A percentile compares a stretch with the other conserved stretches of the same genome.
Evolutionary conservation across 2,113 vertebrate species (phyloP).

Genomic region (Nibea albiflora): DNA sequence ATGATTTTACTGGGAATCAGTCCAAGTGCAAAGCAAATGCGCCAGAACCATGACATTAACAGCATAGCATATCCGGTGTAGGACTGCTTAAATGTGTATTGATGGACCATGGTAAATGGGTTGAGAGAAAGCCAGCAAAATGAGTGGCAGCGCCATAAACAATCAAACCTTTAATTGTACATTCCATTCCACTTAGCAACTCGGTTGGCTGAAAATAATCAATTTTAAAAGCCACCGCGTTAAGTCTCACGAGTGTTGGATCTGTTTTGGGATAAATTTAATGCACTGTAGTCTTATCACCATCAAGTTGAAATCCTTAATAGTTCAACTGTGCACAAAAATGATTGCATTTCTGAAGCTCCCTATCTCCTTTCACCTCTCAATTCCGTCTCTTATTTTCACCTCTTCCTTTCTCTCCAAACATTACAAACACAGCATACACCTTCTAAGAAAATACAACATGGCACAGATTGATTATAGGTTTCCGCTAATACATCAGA

Average conservation of each 20-base stretch:
- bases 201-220: constrained; percentile 53
- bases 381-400: constrained; percentile 27
- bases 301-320: constrained; percentile 45
- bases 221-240: constrained; percentile 63
- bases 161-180: constrained; percentile 72
- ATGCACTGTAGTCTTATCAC: constrained; percentile 43
- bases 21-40: constrained; percentile 56
- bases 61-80: constrained; percentile 46
- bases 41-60: constrained; percentile 63
- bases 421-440: constrained; percentile 62
- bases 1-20: constrained; percentile 59
- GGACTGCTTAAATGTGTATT: constrained; percentile 57
- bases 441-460: constrained; percentile 46
- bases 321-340: constrained; percentile 50
- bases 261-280: constrained; percentile 50
- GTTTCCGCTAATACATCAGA: constrained; percentile 60
- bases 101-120: constrained; percentile 61
- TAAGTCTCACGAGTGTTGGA: constrained; percentile 22
- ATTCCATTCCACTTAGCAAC: constrained; percentile 67
- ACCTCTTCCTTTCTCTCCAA: constrained; percentile 30
- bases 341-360: constrained; percentile 52
- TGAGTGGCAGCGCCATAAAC: constrained; percentile 54
- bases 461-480: constrained; percentile 74
- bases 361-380: constrained; percentile 36
- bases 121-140: constrained; percentile 56